Percentiles rank a stretch among this genome's conserved stretches.
Evolutionary conservation across 2,888 invertebrate species (phyloP).

Genomic region (Amiota minor): DNA sequence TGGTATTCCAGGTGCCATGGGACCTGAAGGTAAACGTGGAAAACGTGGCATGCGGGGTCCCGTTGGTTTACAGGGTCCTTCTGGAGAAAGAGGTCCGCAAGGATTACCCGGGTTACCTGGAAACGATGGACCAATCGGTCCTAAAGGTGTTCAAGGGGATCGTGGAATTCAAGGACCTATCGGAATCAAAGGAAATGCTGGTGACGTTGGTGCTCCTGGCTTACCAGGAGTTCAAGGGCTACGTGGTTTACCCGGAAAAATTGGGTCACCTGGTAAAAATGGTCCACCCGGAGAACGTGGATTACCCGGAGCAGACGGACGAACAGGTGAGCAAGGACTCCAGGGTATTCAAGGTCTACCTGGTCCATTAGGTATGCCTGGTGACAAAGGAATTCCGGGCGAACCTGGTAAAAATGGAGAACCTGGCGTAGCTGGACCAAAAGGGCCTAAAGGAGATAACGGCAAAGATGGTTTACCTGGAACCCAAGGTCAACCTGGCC

Average conservation of each 20-base stretch:
- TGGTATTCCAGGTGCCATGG: constrained; percentile 83
- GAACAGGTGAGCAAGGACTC: constrained; percentile 86
- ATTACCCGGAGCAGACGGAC: constrained; percentile 87
- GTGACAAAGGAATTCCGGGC: constrained; percentile 79
- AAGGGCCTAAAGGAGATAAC: constrained; percentile 85
- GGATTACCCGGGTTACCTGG: constrained; percentile 77
- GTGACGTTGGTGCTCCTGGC: constrained; percentile 78
- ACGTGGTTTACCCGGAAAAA: constrained; percentile 79
- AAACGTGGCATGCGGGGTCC: constrained; percentile 86
- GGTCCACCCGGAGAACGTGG: constrained; percentile 84
- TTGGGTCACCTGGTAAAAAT: constrained; percentile 81
- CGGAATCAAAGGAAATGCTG: constrained; percentile 79
- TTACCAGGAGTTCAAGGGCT: constrained; percentile 77
- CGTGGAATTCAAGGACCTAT: constrained; percentile 80
- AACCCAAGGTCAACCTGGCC: constrained; percentile 82
- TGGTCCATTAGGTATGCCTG: constrained; percentile 83
- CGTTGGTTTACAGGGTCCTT: constrained; percentile 80
- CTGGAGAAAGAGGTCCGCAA: constrained; percentile 78
- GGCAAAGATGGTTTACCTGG: constrained; percentile 87
- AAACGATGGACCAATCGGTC: constrained; percentile 83
- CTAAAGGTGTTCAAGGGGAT: constrained; percentile 84
- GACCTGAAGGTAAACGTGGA: constrained; percentile 86
- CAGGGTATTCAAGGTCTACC: constrained; percentile 86
- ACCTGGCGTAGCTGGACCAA: constrained; percentile 82
- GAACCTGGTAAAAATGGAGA: constrained; percentile 85